Evolutionary conservation across 1,140 invertebrate genomes (phyloP).

Genomic region (Brevipalpus yothersi): DNA sequence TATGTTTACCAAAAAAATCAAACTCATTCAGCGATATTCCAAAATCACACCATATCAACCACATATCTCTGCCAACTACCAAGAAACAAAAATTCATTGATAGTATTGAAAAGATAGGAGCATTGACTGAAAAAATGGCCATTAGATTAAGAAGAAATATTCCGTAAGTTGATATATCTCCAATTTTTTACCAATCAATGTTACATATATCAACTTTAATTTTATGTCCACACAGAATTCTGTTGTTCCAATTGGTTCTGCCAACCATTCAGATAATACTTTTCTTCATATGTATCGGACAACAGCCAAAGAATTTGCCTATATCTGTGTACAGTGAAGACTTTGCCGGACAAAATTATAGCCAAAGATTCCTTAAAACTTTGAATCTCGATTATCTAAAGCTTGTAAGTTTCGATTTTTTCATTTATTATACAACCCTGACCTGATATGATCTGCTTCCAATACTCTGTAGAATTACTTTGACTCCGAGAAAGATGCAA

Average conservation of each 20-base stretch:
- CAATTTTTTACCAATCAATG: not conserved
- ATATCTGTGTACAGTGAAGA: constrained; percentile 39
- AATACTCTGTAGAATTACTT: not conserved
- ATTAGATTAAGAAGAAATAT: constrained; percentile 11
- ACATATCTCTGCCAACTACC: too few relatives aligned
- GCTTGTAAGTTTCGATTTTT: not conserved
- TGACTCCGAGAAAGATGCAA: constrained; percentile 6
- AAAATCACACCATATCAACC: too few relatives aligned
- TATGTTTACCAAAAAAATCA: too few relatives aligned
- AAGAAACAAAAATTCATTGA: not conserved
- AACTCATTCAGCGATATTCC: too few relatives aligned
- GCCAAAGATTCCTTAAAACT: constrained; percentile 2
- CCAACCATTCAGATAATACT: constrained; percentile 73
- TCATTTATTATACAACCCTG: too few relatives aligned
- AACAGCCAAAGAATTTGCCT: constrained; percentile 53
- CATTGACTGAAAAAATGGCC: constrained; percentile 7
- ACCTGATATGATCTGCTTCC: not conserved
- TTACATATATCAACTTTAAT: not conserved
- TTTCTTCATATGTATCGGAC: constrained; percentile 75
- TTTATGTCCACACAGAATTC: constrained; percentile 8
- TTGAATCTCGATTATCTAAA: not conserved
- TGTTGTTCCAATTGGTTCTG: constrained; percentile 55
- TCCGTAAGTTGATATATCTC: not conserved
- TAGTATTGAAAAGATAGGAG: not conserved
- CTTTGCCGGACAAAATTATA: not conserved